Conservation (phyloP, 2,888 invertebrate species). For the Graphium colonna region DNA sequence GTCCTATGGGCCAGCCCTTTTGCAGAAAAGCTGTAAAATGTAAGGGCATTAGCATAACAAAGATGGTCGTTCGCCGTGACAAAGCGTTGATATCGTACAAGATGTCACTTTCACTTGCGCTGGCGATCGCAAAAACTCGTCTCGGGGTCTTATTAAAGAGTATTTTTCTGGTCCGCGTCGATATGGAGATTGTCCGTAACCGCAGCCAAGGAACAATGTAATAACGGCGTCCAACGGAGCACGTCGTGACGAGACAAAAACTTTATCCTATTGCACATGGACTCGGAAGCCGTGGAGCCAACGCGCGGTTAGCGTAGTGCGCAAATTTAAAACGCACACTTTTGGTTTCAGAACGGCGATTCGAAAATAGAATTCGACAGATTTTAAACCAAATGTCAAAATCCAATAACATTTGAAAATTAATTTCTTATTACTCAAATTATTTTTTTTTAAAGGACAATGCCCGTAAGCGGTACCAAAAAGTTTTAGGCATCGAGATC, state of each 20-base stretch:
- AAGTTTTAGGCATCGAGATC: too few species aligned
- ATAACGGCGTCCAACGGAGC: conserved; percentile 54
- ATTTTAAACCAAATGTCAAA: not conserved
- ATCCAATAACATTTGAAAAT: not conserved
- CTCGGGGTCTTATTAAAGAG: conserved; percentile 38
- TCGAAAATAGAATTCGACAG: conserved; percentile 1
- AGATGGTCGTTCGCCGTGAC: conserved; percentile 64
- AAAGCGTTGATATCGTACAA: conserved; percentile 49
- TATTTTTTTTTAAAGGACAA: too few species aligned
- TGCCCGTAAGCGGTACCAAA: too few species aligned
- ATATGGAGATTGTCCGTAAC: conserved; percentile 64
- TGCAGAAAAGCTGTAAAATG: conserved; percentile 70
- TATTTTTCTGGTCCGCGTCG: conserved; percentile 44
- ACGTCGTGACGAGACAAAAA: conserved; percentile 68
- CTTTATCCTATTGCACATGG: conserved; percentile 67
- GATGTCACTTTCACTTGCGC: conserved; percentile 69
- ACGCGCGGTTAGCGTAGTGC: conserved; percentile 64
- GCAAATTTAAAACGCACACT: conserved; percentile 68
- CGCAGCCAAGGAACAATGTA: conserved; percentile 61
- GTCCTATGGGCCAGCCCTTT: conserved; percentile 50
- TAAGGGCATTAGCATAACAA: conserved; percentile 72
- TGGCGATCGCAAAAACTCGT: conserved; percentile 26
- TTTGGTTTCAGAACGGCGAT: conserved; percentile 37
- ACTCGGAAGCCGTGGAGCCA: conserved; percentile 63
- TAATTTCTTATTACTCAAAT: too few species aligned